Evolutionary conservation across 1,140 invertebrate genomes (phyloP).

Genomic region (Nasonia giraulti): DNA sequence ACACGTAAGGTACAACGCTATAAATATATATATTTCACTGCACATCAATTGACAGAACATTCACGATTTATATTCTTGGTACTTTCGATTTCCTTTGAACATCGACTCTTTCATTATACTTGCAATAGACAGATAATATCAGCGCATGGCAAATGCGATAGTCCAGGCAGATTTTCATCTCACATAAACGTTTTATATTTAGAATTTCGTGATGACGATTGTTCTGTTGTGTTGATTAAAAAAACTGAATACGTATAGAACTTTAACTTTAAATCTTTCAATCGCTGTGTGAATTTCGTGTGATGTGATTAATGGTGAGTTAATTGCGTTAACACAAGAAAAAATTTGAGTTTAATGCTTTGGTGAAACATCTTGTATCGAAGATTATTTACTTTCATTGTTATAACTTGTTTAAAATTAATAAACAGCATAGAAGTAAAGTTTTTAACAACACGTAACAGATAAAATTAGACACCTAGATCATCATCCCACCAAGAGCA

Average conservation of each 20-base stretch:
- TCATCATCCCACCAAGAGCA: background rate
- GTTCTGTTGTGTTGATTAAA: no score
- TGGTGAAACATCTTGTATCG: background rate
- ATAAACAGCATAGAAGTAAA: background rate
- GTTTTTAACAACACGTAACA: no score
- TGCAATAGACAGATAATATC: background rate
- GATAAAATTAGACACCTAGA: no score
- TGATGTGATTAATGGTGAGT: background rate
- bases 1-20: background rate
- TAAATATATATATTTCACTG: constrained; percentile 13
- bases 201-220: no score
- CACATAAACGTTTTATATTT: no score
- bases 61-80: background rate
- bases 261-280: background rate
- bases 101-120: background rate
- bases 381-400: background rate
- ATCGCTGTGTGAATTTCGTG: background rate
- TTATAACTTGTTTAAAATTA: background rate
- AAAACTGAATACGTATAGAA: background rate
- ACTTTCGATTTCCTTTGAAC: background rate
- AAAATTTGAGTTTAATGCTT: background rate
- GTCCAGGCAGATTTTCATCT: background rate
- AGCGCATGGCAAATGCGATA: background rate
- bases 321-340: background rate
- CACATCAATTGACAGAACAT: constrained; percentile 39